Percentiles rank a stretch among this genome's conserved stretches.
Evolutionary conservation across 2,113 vertebrate genomes (phyloP).

Genomic region (Hucho hucho): DNA sequence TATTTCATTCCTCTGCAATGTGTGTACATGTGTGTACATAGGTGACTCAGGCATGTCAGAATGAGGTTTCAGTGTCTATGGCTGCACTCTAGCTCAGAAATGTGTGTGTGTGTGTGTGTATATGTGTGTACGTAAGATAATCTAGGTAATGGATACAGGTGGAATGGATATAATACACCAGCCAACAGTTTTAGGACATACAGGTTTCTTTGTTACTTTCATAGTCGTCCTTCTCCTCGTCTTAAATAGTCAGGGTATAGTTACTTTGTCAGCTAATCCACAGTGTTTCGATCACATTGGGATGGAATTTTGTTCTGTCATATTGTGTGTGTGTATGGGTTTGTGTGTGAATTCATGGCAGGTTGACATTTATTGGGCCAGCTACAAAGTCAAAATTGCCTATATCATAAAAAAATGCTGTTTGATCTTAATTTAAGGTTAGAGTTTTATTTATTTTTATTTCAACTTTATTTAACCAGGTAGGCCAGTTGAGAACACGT

Average conservation of each 20-base stretch:
- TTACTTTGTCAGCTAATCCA: constrained; percentile 46
- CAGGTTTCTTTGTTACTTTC: constrained; percentile 59
- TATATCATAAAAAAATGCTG: too few relatives aligned
- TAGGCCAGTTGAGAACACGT: too few relatives aligned
- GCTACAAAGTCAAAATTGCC: too few relatives aligned
- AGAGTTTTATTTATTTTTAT: too few relatives aligned
- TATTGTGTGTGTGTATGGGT: constrained; percentile 20
- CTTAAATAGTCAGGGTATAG: constrained; percentile 28
- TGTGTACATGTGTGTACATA: background rate
- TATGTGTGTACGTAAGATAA: constrained; percentile 41
- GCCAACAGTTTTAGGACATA: constrained; percentile 55
- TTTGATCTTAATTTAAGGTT: too few relatives aligned
- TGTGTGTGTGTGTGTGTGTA: background rate
- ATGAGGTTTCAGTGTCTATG: constrained; percentile 44
- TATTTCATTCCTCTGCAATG: background rate
- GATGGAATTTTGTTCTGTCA: constrained; percentile 13
- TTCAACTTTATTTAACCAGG: too few relatives aligned
- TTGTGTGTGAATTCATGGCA: background rate
- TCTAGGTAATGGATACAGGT: constrained; percentile 60
- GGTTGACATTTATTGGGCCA: too few relatives aligned
- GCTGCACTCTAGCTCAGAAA: constrained; percentile 42
- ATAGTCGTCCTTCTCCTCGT: constrained; percentile 44
- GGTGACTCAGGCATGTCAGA: constrained; percentile 42
- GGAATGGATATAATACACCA: constrained; percentile 54
- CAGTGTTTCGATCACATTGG: constrained; percentile 30